Evolutionary conservation across 2,113 vertebrate genomes (phyloP).

Genomic region (Herpetotheres cachinnans): DNA sequence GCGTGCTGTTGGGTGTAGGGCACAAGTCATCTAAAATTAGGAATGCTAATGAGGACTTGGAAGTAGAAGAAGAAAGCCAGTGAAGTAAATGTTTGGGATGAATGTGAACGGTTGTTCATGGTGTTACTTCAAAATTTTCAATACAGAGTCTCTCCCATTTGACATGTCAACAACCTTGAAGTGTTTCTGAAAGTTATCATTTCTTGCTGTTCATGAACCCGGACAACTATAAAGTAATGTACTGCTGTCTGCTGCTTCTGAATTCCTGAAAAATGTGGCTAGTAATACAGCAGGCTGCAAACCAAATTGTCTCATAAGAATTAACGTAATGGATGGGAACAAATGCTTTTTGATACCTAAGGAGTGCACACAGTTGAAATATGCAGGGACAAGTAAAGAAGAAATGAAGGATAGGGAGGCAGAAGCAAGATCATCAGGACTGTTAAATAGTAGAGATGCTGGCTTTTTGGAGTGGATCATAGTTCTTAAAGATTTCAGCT

Average conservation of each 20-base stretch:
- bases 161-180: not conserved
- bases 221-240: not conserved
- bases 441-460: not conserved
- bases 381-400: not conserved
- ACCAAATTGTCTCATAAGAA: not conserved
- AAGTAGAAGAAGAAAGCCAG: not conserved
- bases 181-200: not conserved
- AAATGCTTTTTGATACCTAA: not conserved
- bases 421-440: not conserved
- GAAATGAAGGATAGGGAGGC: not conserved
- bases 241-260: not conserved
- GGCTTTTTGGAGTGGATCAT: not conserved
- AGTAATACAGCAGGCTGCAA: not conserved
- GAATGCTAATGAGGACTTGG: not conserved
- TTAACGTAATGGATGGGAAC: not conserved
- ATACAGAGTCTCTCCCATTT: not conserved
- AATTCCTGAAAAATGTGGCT: not conserved
- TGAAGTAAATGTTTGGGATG: not conserved
- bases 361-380: not conserved
- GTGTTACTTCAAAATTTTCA: not conserved
- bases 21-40: not conserved
- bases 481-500: not conserved
- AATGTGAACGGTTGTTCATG: not conserved
- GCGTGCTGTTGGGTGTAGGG: not conserved
- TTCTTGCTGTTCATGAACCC: not conserved